Evolutionary conservation across 2,113 vertebrate species (phyloP).

Genomic region (Phylloscopus trochilus): DNA sequence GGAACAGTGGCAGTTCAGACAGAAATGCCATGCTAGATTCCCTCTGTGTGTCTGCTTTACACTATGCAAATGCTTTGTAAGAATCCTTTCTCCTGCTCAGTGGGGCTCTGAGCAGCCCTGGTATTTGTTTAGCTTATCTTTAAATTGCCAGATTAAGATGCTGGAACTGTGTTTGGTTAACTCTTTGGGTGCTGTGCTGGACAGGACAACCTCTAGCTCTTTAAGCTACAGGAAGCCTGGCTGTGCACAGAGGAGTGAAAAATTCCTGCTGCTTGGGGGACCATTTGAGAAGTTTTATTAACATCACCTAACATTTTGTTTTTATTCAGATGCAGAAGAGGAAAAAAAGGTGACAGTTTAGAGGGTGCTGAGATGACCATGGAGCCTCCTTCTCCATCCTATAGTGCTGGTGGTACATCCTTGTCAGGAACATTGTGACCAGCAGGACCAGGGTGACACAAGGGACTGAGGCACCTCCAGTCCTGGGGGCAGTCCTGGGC

Average conservation of each 20-base stretch:
- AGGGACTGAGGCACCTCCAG: not conserved
- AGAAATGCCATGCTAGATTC: not conserved
- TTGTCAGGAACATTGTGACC: not conserved
- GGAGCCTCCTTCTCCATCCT: not conserved
- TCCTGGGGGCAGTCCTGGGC: not conserved
- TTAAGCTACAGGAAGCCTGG: not conserved
- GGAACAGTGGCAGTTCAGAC: not conserved
- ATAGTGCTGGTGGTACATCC: not conserved
- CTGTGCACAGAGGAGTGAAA: not conserved
- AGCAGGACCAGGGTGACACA: not conserved
- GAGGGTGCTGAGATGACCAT: not conserved
- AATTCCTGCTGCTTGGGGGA: not conserved
- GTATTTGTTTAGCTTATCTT: not conserved
- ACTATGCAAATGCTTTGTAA: not conserved
- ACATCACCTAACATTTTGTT: not conserved
- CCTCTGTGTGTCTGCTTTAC: not conserved
- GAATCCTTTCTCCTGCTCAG: not conserved
- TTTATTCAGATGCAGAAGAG: not conserved
- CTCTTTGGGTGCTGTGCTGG: not conserved
- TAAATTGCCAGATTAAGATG: not conserved
- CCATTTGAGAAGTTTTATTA: not conserved
- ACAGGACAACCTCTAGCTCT: not conserved
- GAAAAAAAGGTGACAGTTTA: not conserved
- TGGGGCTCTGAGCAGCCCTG: not conserved
- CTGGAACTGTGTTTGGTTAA: not conserved